phyloP scores from a whole-genome alignment of 2,113 vertebrate species.

The Halichoeres trimaculatus region DNA sequence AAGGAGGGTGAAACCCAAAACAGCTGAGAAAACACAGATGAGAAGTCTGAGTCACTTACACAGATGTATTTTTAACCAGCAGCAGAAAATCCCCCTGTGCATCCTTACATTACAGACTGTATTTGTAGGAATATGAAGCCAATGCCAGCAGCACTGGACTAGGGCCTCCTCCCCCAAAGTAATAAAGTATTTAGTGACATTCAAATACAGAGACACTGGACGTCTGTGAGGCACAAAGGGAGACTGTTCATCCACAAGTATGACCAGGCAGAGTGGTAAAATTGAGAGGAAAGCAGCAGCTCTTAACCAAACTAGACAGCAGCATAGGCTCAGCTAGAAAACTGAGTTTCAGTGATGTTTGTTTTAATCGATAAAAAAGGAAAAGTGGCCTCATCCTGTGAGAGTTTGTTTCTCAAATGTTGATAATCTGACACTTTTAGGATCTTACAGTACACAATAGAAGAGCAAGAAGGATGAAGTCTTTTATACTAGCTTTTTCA shows the following conservation, averaged over 20 bases:
- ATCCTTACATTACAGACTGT: not conserved
- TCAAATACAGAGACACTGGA: slow-evolving; percentile 21
- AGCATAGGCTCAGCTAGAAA: not conserved
- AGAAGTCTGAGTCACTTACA: not conserved
- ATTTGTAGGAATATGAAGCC: not conserved
- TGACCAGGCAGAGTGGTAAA: slow-evolving; percentile 4
- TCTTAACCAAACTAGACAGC: not conserved
- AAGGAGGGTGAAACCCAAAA: slow-evolving; percentile 5
- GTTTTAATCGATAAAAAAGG: too few species aligned
- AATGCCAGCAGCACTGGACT: too few species aligned
- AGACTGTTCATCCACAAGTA: slow-evolving; percentile 4
- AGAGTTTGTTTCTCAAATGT: too few species aligned
- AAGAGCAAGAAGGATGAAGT: too few species aligned
- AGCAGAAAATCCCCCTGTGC: not conserved
- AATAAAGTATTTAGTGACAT: slow-evolving; percentile 8
- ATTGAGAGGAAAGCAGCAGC: not conserved
- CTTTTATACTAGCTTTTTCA: too few species aligned
- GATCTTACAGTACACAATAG: too few species aligned
- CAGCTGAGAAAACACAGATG: slow-evolving; percentile 35
- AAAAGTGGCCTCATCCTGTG: too few species aligned
- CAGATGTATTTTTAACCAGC: slow-evolving; percentile 22
- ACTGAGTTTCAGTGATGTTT: too few species aligned
- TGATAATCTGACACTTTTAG: too few species aligned
- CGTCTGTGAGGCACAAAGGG: slow-evolving; percentile 27
- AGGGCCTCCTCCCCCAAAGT: not conserved